Evolutionary conservation across 1,140 invertebrate species (phyloP).

Genomic region (Bombus difficillimus): DNA sequence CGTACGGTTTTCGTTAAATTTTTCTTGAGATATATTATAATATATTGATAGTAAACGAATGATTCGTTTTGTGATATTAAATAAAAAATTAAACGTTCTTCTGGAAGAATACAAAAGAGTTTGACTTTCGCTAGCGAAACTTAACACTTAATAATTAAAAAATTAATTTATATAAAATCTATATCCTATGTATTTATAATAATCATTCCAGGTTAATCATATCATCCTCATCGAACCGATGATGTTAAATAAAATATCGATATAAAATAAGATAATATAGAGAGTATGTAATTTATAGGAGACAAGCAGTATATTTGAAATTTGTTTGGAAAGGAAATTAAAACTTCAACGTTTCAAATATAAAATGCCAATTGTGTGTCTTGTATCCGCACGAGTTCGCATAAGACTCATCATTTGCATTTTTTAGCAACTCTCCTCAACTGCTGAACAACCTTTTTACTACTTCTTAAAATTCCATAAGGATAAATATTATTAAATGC

Average conservation of each 20-base stretch:
- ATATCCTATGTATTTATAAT: neutral
- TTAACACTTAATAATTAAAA: constrained; percentile 6
- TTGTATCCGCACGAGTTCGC: neutral
- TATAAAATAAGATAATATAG: neutral
- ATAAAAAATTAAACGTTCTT: neutral
- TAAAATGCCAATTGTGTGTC: neutral
- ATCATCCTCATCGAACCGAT: neutral
- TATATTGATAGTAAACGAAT: neutral
- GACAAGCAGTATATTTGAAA: neutral
- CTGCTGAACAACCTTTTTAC: neutral
- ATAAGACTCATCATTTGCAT: neutral
- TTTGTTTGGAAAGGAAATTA: neutral
- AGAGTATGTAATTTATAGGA: neutral
- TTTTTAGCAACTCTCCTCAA: neutral
- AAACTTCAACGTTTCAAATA: neutral
- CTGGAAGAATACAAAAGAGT: neutral
- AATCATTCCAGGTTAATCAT: constrained; percentile 39
- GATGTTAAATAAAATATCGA: neutral
- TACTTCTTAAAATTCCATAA: neutral
- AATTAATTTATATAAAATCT: constrained; percentile 28
- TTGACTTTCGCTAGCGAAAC: constrained; percentile 8
- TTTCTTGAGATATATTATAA: neutral
- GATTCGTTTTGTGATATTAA: constrained; percentile 2
- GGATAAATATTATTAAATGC: neutral
- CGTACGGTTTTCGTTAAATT: neutral